Percentiles rank a stretch among this genome's conserved stretches.
These are phyloP conservation scores for Cisticola juncidis DNA, from an alignment of 2,113 vertebrate species.

Conservation along the genomic window DNA sequence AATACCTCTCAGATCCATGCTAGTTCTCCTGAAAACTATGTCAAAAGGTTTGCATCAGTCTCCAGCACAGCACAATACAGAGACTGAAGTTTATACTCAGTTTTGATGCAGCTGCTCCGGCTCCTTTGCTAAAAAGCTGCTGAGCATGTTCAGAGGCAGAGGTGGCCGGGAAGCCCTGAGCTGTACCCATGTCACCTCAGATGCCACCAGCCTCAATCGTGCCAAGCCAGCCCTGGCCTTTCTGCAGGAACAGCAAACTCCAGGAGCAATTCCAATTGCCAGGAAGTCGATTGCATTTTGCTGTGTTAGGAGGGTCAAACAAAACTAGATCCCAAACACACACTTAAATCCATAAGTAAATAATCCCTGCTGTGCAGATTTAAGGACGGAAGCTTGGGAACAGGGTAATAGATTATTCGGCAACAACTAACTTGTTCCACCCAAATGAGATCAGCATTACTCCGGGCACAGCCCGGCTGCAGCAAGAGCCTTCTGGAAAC, in stretches of 20 bases:
- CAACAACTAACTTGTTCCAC: slow-evolving; percentile 22
- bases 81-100: not conserved
- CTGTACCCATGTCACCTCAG: not conserved
- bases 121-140: not conserved
- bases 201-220: rapidly evolving
- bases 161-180: rapidly evolving
- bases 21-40: not conserved
- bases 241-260: rapidly evolving
- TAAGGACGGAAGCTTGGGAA: slow-evolving; percentile 15
- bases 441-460: slow-evolving; percentile 36
- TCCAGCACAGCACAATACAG: not conserved
- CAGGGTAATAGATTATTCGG: not conserved
- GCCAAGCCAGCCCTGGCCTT: not conserved
- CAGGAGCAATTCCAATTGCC: not conserved
- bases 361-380: not conserved
- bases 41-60: not conserved
- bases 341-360: slow-evolving; percentile 39
- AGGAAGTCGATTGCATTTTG: not conserved
- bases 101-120: not conserved
- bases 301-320: not conserved
- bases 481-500: not conserved
- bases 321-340: not conserved
- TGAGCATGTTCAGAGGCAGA: not conserved
- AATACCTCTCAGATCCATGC: not conserved
- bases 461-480: not conserved